Conservation (phyloP, 2,113 vertebrate genomes). For the Australoheros scitulus region DNA sequence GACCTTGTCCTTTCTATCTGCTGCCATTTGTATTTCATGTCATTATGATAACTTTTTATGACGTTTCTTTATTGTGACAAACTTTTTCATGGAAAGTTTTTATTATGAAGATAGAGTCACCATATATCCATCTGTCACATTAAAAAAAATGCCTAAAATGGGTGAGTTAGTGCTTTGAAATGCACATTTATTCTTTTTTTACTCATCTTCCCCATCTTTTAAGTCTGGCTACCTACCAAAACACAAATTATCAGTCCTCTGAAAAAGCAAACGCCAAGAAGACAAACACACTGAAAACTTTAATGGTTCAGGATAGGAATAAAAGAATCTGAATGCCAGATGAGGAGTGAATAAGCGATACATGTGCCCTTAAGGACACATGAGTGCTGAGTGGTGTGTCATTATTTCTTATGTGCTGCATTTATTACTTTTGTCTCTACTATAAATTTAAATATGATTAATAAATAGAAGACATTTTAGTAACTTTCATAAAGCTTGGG, state of each 20-base stretch:
- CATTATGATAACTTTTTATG: background rate
- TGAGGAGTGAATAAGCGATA: background rate
- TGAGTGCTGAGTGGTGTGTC: background rate
- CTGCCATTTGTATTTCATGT: too few species aligned
- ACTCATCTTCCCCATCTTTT: background rate
- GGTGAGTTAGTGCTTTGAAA: background rate
- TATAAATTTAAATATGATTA: background rate
- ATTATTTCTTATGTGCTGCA: constrained; percentile 1
- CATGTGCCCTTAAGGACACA: background rate
- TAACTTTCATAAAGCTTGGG: background rate
- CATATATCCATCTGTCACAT: background rate
- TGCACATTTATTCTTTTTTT: background rate
- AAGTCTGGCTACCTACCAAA: background rate
- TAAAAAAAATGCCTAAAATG: background rate
- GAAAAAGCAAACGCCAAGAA: background rate
- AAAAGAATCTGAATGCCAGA: background rate
- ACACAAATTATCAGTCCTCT: background rate
- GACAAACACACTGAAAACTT: background rate
- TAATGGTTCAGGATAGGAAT: background rate
- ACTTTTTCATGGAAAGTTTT: background rate
- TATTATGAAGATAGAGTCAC: background rate
- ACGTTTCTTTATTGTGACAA: background rate
- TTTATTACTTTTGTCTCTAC: constrained; percentile 2
- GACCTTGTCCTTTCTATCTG: background rate
- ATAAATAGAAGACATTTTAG: constrained; percentile 6